Percentiles rank a stretch among this genome's conserved stretches.
Evolutionary conservation across 1,140 invertebrate species (phyloP).

Genomic region (Pollicipes pollicipes): DNA sequence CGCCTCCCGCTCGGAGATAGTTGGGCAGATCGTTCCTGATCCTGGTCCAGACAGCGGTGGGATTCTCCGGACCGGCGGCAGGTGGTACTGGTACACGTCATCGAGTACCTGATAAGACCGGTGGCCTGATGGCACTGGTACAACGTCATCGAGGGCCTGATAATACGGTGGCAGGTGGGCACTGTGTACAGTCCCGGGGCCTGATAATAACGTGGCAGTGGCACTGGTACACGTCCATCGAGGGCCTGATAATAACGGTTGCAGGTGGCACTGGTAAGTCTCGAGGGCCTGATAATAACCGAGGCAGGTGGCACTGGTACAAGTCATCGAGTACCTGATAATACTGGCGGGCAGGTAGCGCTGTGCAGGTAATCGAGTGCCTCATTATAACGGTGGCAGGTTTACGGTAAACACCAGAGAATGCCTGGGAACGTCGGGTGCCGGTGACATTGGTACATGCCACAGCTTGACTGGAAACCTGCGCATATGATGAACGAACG

Average conservation of each 20-base stretch:
- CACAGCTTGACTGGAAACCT: too few relatives aligned
- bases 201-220: too few relatives aligned
- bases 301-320: too few relatives aligned
- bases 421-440: too few relatives aligned
- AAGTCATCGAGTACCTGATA: too few relatives aligned
- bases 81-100: slow-evolving; percentile 95
- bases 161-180: slow-evolving; percentile 80
- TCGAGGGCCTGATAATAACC: slow-evolving; percentile 65
- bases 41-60: slow-evolving; percentile 89
- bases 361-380: slow-evolving; percentile 94
- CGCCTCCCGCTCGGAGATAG: slow-evolving; percentile 86
- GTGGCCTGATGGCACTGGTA: slow-evolving; percentile 96
- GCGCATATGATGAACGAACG: too few relatives aligned
- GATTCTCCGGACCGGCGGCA: slow-evolving; percentile 83
- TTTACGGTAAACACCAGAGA: too few relatives aligned
- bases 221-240: slow-evolving; percentile 96
- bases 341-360: too few relatives aligned
- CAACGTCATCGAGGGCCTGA: slow-evolving; percentile 76
- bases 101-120: slow-evolving; percentile 70
- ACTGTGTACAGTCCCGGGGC: too few relatives aligned
- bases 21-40: slow-evolving; percentile 87
- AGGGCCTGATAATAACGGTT: slow-evolving; percentile 67
- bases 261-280: slow-evolving; percentile 98
- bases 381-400: too few relatives aligned
- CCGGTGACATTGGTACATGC: too few relatives aligned